Base-by-base conservation (phyloP, 1,140 invertebrate species). In the Ruditapes philippinarum region DNA sequence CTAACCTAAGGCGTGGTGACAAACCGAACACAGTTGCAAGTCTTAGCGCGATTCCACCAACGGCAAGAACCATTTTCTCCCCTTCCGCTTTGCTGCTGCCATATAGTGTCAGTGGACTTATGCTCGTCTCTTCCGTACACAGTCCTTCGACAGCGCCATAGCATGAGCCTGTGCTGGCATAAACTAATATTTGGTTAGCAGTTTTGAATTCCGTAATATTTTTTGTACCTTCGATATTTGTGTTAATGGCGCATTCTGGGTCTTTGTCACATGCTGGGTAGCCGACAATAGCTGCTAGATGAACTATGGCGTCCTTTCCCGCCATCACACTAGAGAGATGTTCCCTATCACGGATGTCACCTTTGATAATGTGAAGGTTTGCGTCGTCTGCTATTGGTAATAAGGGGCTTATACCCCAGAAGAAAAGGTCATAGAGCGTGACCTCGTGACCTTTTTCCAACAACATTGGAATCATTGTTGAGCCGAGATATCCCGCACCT, bases 231-330 rank as follows among this genome's bases (percentile, higher is more conserved):
- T 84, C 68, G 17, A 92, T 90, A 73, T 94, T 94, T 4, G 91
- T 91, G n/a, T 89, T 83, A 49, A 91, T 76, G 1, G 93, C 94
- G 33, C 82, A 33, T 28, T 91, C 76, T 11, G 89, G 90, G 57
- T 94, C 92, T 42, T 92, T 93, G 78, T 94, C 93, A 68, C 94
- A 94, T 7, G 94, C 93, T n/a, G 94, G 94, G 60, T 94, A 94
- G 31, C 94, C 94, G 2, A 94, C 94, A 36, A 94, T 92, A 74
- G 94, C 94, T 11, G 94, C 94, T 22, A 94, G 82, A 81, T 94
- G 94, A 33, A 94, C 88, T n/a, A 94, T 91, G 1, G 62, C 93
- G 17, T 83, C 80, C 79, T 93, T 92, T 5, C 89, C 91, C 12
- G 76, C 45, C 89, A 94, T 92, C 9, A 83, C 85, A 51, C 92